phyloP scores from a whole-genome alignment of 23 tunicate species.

The Diplosoma virens region DNA sequence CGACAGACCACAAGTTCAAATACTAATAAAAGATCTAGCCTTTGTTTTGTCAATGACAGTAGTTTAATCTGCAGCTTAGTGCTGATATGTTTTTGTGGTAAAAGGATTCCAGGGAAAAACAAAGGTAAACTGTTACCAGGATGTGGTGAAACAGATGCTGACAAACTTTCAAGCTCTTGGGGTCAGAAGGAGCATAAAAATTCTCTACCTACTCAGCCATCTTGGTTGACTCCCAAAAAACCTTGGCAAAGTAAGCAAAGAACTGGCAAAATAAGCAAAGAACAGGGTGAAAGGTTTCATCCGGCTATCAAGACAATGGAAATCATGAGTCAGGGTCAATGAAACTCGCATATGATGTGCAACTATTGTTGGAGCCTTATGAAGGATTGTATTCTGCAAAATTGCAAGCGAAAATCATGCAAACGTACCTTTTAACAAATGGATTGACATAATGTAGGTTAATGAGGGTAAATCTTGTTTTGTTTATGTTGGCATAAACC shows the following conservation, averaged over 20 bases:
- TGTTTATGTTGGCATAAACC: background rate
- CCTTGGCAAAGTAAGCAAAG: too few species aligned
- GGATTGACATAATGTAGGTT: background rate
- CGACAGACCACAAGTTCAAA: background rate
- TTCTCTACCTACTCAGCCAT: too few species aligned
- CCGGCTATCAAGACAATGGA: background rate
- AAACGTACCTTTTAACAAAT: conserved; percentile 4
- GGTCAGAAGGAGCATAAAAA: background rate
- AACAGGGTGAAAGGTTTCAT: too few species aligned
- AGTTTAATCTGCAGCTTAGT: too few species aligned
- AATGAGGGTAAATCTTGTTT: background rate
- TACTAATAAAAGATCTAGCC: too few species aligned
- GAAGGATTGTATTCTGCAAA: background rate
- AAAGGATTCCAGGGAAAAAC: too few species aligned
- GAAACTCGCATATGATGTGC: background rate
- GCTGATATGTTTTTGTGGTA: too few species aligned
- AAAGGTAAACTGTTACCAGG: background rate
- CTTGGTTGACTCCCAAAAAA: too few species aligned
- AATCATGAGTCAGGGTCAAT: background rate
- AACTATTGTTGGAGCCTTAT: conserved; percentile 1
- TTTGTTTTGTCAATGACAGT: too few species aligned
- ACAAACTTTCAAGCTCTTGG: background rate
- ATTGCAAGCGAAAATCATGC: background rate
- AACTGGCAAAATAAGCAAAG: too few species aligned
- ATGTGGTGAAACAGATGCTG: background rate